Base-by-base conservation (phyloP, 2,888 invertebrate species). In the Cheilosia grossa region DNA sequence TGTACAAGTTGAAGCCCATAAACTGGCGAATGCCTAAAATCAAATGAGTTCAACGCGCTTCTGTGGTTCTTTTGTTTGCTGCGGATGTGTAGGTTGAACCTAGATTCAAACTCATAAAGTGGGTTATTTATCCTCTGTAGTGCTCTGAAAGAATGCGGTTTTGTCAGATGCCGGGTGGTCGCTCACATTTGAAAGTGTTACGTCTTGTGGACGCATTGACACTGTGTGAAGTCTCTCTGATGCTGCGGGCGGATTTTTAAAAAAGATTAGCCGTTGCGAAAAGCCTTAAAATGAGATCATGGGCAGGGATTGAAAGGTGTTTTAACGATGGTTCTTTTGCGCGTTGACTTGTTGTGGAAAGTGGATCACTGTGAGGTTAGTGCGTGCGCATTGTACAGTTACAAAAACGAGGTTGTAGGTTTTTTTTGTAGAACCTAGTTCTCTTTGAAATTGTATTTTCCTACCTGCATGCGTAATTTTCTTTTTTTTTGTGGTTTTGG, bases 31-130 rank as follows among this genome's bases (percentile, higher is more conserved):
- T 21, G 42, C 51, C n/a, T 19, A 7, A 77, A 59, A 44, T 21
- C 51, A 67, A 83, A 74, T 69, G 70, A 80, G 83, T 80, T 83
- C 83, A 80, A 83, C 67, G 83, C 13, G 74, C 59, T 81, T 77
- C 73, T 37, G 51, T 37, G 17, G 58, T 54, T 19, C 27, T 64
- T 63, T 44, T 63, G 24, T 21, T 42, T 56, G 10, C 53, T 56
- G 19, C 44, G 47, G 64, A 49, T 74, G 82, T 82, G 82, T 82
- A 66, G 79, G 79, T 69, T 47, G 78, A 69, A 70, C 78, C 69
- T 78, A 70, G 63, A 78, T 78, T 47, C 59, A 24, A 37, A 37
- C 33, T 15, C n/a, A 17, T 30, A 69, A 83, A 74, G 30, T 74
- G 64, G 83, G 58, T 74, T 54, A 49, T 70, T 63, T 82, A 53